Base-by-base conservation (phyloP, 2,113 vertebrate genomes). In the Cyrtonyx montezumae region DNA sequence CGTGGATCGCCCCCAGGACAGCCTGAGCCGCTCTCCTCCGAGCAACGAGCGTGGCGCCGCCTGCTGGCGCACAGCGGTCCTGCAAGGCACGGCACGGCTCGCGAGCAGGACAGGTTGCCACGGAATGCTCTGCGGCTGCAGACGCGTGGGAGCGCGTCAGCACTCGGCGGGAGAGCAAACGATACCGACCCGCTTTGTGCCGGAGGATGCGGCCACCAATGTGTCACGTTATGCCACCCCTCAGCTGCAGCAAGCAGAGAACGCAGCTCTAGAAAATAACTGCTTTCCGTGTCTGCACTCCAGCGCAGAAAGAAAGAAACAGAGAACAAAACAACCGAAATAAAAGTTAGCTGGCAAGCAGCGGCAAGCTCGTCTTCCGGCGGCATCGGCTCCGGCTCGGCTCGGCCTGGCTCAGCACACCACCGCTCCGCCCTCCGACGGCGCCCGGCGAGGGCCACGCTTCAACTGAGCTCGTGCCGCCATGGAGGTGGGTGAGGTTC, bases 41-140 rank as follows among this genome's bases (percentile, higher is more conserved):
- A 81, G 48, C 68, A 91, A 66, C 88, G 92, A 86, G 80, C 73
- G 16, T 37, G 68, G 87, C 93, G 95, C 96, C 97, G 83, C 96
- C 58, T 30, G 15, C 96, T 97, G 97, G 96, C 59, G 82, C 37
- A 55, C 88, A 70, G 13, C 49, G 90, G 94, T 79, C 97, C 40
- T 97, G 90, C 97, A 97, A 84, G 69, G 21, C 91, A 9, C 19
- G 43, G 74, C 48, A 45, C 26, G 40, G 40, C 19, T 13, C 12
- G 5, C 12, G 32, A 18, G 28, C 25, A 75, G 51, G 28, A 53
- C 51, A 73, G 11, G 6, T 15, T 4, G 1, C 6, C 42, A 46
- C 12, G 9, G 61, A 62, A 12, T 55, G 10, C 42, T 67, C 40
- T 34, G 13, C 4, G 28, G 43, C 53, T 83, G 37, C 36, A 84